Evolutionary conservation across 1,140 invertebrate genomes (phyloP).

Genomic region (Cotesia chilonis): DNA sequence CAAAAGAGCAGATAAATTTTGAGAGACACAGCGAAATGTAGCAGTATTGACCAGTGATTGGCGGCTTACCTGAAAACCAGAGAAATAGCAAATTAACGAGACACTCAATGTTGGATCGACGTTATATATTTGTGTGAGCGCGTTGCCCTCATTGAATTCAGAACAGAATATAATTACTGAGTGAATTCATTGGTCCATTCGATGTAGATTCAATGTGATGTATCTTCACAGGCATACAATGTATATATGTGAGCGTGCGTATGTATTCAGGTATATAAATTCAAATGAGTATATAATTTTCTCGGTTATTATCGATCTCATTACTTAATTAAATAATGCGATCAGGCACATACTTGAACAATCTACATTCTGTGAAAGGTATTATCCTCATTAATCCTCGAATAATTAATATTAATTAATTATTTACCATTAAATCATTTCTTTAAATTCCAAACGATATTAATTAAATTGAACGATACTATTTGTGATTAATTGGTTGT

Average conservation of each 20-base stretch:
- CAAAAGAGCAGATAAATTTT: neutral
- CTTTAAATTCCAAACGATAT: neutral
- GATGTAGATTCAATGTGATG: neutral
- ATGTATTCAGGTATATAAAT: no score
- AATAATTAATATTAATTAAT: neutral
- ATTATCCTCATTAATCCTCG: no score
- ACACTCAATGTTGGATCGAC: constrained; percentile 10
- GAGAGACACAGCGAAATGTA: neutral
- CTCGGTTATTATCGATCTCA: constrained; percentile 2
- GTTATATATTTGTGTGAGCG: no score
- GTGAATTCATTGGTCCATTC: constrained; percentile 2
- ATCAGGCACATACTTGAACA: no score
- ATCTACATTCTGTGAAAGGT: no score
- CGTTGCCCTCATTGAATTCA: constrained; percentile 3
- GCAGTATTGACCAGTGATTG: constrained; percentile 15
- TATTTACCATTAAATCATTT: constrained; percentile 2
- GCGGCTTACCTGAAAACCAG: constrained; percentile 31
- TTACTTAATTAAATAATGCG: constrained; percentile 1
- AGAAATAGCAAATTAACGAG: constrained; percentile 23
- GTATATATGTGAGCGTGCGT: no score
- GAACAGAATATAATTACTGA: constrained; percentile 20
- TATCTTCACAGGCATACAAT: neutral
- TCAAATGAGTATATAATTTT: no score
- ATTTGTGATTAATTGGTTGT: neutral
- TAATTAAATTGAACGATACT: neutral